Conservation (phyloP, 2,113 vertebrate species). For the Parotia lawesii region DNA sequence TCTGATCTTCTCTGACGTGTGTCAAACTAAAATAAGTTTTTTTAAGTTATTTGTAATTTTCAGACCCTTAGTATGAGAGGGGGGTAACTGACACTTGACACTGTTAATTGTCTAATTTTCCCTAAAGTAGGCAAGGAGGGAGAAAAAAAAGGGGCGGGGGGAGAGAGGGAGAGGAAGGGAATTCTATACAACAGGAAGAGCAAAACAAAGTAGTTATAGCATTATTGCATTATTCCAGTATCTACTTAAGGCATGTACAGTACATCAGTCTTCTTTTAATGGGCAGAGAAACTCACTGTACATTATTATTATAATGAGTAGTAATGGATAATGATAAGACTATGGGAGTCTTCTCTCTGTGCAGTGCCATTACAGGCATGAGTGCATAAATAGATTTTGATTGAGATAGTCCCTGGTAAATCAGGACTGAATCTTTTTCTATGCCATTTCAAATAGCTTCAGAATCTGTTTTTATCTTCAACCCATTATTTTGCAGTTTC, state of each 20-base stretch:
- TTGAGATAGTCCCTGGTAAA: slow-evolving; percentile 13
- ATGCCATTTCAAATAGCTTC: neutral
- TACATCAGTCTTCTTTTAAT: neutral
- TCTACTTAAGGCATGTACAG: neutral
- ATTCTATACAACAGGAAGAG: neutral
- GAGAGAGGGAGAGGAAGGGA: rapidly evolving
- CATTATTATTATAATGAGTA: neutral
- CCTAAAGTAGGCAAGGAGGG: neutral
- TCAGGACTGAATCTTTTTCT: neutral
- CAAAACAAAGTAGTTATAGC: neutral
- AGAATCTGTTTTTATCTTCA: neutral
- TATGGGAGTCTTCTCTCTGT: neutral
- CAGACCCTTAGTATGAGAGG: neutral
- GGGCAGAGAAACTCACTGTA: neutral
- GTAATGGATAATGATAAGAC: neutral
- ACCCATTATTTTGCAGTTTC: neutral
- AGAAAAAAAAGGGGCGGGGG: rapidly evolving
- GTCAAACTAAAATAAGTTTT: neutral
- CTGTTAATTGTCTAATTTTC: neutral
- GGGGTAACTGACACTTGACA: neutral
- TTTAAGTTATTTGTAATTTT: neutral
- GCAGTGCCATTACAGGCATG: slow-evolving; percentile 2
- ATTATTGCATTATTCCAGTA: neutral
- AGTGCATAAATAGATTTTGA: slow-evolving; percentile 33
- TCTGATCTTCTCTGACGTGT: neutral